phyloP scores from a whole-genome alignment of 2,113 vertebrate species.

The Notarius quadriscutis region DNA sequence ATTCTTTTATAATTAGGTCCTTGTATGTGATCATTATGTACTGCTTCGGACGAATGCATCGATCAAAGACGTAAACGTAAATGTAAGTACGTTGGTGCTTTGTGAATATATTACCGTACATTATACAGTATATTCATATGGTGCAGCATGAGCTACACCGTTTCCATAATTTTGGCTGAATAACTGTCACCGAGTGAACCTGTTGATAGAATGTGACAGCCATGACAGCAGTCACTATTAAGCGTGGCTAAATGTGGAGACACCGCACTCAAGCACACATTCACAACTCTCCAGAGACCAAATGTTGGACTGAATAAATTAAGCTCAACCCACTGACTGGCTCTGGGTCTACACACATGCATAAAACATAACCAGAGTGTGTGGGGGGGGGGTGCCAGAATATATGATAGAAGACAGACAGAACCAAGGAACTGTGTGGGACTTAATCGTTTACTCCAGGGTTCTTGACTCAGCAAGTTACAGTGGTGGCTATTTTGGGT shows the following conservation, averaged over 20 bases:
- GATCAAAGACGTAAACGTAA: neutral
- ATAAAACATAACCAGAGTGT: conserved; percentile 39
- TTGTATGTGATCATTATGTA: neutral
- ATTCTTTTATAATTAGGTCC: neutral
- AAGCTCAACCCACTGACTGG: conserved; percentile 34
- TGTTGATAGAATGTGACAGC: conserved; percentile 46
- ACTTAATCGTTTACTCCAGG: conserved; percentile 40
- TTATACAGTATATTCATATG: neutral
- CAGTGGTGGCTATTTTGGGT: conserved; percentile 45
- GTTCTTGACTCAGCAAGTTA: conserved; percentile 43
- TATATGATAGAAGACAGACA: conserved; percentile 23
- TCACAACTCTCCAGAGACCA: conserved; percentile 35
- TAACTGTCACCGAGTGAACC: conserved; percentile 41
- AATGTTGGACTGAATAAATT: conserved; percentile 46
- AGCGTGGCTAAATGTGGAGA: conserved; percentile 42
- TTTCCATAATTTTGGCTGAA: conserved; percentile 35
- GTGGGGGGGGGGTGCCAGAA: neutral
- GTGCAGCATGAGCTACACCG: neutral
- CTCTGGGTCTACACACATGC: conserved; percentile 22
- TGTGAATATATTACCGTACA: neutral
- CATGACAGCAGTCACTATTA: conserved; percentile 48
- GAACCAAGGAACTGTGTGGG: conserved; percentile 36
- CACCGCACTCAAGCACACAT: conserved; percentile 35
- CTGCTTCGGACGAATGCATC: neutral
- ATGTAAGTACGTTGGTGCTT: neutral